Evolutionary conservation across 2,797 vertebrate species (phyloP), one percentile per base, ranked within the genome.

Genomic region (Alcedo atthis): DNA sequence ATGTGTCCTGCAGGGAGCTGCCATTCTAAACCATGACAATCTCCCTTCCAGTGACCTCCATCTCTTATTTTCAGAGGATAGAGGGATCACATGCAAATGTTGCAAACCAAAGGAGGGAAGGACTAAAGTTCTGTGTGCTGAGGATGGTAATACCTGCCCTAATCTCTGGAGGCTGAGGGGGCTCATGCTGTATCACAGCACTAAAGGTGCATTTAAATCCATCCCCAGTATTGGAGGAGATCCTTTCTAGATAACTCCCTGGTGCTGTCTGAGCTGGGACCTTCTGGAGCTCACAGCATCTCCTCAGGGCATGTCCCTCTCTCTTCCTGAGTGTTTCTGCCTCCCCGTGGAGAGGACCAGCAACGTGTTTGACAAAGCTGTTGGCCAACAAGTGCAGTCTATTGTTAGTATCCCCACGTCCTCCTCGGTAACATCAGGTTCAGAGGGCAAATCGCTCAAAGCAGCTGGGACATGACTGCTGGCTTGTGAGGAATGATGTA

Each of bases 381-480:
- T 95, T 94, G 91, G 82, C 86, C 96, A 96, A 93, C 94, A 96
- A 95, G 95, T 92, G 93, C 51, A 1, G 62, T 79, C 94, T 89
- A 79, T 92, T 94, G 93, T 95, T 85, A 89, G 88, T 74, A 66
- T 68, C 12, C 2, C 84, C 87, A 24, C 14, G 67, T 89, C 83
- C 85, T 91, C 79, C 94, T 95, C 54, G 21, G 71, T 89, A 96
- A 92, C 83, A 69, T 66, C 85, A 82, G 90, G 95, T 96, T 94
- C 87, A 95, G 93, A 96, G 96, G 95, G 92, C 90, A 96, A 94
- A 94, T 96, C 58, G 69, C 95, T 96, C 84, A 70, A 45, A 96
- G 97, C 97, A 97, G 96, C 96, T 97, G 96, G 92, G 92, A 95
- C 86, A 90, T 48, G 90, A 58, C 88, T 96, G 85, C 88, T 85